Conservation (phyloP, 1,140 invertebrate genomes). For the Temnothorax longispinosus region DNA sequence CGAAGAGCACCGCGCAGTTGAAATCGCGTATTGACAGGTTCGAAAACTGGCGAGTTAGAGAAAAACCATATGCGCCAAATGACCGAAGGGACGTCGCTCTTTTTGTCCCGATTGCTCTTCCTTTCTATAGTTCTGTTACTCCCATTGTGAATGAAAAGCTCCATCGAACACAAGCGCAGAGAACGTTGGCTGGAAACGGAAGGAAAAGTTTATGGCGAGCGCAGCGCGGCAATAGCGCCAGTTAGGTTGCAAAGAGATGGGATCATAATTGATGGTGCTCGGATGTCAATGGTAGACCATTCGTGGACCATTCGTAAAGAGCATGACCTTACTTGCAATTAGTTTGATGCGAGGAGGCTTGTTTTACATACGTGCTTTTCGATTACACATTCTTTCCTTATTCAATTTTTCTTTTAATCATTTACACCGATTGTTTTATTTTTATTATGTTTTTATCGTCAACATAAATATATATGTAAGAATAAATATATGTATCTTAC, state of each 20-base stretch:
- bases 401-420: background rate
- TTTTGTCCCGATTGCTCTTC: slow-evolving; percentile 14
- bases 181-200: background rate
- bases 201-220: slow-evolving; percentile 51
- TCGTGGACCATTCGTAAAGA: slow-evolving; percentile 63
- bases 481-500: background rate
- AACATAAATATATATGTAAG: background rate
- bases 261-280: slow-evolving; percentile 67
- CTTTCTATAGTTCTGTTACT: background rate
- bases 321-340: slow-evolving; percentile 27
- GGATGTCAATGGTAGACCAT: slow-evolving; percentile 69
- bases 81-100: background rate
- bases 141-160: background rate
- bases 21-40: slow-evolving; percentile 25
- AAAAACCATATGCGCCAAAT: slow-evolving; percentile 43
- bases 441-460: background rate
- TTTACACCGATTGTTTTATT: background rate
- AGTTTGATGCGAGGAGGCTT: background rate
- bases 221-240: slow-evolving; percentile 34
- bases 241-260: slow-evolving; percentile 29
- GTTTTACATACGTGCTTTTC: slow-evolving; percentile 4
- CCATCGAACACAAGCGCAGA: background rate
- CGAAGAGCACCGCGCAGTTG: background rate
- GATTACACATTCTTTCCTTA: background rate
- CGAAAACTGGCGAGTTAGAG: slow-evolving; percentile 4